These are phyloP conservation scores for Lucilia sericata DNA, from an alignment of 1,140 invertebrate species.

Conservation along the genomic window DNA sequence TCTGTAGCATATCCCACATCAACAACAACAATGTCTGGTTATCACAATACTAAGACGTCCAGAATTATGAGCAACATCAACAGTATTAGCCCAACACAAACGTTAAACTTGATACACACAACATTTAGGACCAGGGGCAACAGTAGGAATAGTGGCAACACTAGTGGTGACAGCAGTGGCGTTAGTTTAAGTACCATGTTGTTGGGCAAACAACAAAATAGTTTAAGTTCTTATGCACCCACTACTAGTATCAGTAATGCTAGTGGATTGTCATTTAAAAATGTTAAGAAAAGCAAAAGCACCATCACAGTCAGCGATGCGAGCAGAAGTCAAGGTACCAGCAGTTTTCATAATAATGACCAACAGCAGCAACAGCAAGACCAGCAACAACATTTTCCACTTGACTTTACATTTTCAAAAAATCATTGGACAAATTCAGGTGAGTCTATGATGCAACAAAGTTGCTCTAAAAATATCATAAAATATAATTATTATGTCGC, in stretches of 20 bases:
- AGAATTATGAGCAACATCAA: conserved; percentile 30
- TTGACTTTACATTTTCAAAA: conserved; percentile 37
- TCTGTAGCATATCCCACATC: conserved; percentile 5
- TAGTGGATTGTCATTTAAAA: conserved; percentile 31
- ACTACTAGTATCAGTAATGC: not conserved
- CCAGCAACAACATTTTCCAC: not conserved
- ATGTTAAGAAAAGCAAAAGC: conserved; percentile 28
- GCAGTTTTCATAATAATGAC: not conserved
- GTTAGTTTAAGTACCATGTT: not conserved
- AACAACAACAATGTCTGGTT: conserved; percentile 28
- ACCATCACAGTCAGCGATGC: conserved; percentile 1
- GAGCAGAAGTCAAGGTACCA: not conserved
- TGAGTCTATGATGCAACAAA: not conserved
- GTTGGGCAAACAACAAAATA: not conserved
- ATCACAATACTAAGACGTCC: conserved; percentile 36
- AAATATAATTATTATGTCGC: no score
- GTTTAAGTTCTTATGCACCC: not conserved
- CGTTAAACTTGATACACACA: not conserved
- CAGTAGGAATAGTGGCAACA: not conserved
- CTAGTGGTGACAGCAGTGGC: not conserved
- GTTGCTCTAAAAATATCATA: not conserved
- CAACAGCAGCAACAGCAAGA: not conserved
- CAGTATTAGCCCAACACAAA: conserved; percentile 31
- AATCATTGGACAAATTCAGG: conserved; percentile 42
- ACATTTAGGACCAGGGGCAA: not conserved